Evolutionary conservation across 2,113 vertebrate species (phyloP), one percentile per base, ranked within the genome.

Genomic region (Lagenorhynchus albirostris): DNA sequence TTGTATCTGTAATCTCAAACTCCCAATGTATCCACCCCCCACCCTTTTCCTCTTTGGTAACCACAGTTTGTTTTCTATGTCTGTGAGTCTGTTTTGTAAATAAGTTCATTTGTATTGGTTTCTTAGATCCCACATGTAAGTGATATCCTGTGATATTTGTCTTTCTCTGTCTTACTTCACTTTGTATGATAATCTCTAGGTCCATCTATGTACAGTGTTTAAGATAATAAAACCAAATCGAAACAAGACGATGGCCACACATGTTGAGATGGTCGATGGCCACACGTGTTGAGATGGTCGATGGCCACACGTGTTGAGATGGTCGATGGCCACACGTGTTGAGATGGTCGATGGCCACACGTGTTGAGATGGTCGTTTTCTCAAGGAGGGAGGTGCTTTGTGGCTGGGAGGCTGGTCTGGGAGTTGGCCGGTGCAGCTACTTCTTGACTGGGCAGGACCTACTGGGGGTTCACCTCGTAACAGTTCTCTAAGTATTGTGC

Each of bases 401-500:
- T 0, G 21, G 41, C 33, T 4, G 1, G 8, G 58, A 83, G 41
- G 67, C 55, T 11, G 38, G 1, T 3, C 31, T 31, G 55, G 55
- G 25, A 29, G 3, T 12, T 8, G 70, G 80, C 55, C 33, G 5
- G 20, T 3, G 15, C n/a, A 5, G 38, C 25, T 10, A 21, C 85
- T 41, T 31, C 74, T 6, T 25, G 41, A 13, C 21, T 4, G 8
- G 44, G 74, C 25, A 3, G 33, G 6, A 0, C 88, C n/a, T 23
- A 1, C 68, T 21, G 10, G 26, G 38, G 11, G 58, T 1, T 12
- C 41, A 23, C 33, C 5, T 33, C 1, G 0, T 8, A 4, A 21
- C 5, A 20, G 15, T 38, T 53, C 26, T 31, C 41, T 14, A 41
- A 18, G 60, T 15, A 2, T n/a, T 41, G 23, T 25, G 44, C 25